Evolutionary conservation across 1,140 invertebrate species (phyloP).

Genomic region (Drosophila pallidifrons): DNA sequence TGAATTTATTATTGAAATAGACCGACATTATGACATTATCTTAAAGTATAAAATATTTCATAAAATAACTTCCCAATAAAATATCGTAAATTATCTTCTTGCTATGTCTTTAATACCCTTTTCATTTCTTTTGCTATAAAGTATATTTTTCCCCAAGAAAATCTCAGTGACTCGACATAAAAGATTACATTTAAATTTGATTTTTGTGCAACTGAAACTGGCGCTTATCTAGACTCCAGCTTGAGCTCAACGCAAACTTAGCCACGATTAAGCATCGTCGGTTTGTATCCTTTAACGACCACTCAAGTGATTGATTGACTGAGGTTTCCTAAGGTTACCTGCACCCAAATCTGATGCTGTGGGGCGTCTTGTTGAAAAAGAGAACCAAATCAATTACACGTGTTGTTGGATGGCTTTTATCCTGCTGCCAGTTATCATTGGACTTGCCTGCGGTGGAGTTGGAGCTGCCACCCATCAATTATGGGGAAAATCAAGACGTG

Average conservation of each 20-base stretch:
- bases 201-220: conserved; percentile 3
- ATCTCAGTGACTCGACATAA: conserved; percentile 19
- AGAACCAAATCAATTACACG: conserved; percentile 15
- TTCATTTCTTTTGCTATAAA: neutral
- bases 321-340: conserved; percentile 45
- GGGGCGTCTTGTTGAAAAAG: neutral
- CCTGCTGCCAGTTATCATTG: conserved; percentile 43
- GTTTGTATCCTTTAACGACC: conserved; percentile 57
- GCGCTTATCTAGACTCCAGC: neutral
- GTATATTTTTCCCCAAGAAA: neutral
- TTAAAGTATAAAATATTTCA: neutral
- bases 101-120: neutral
- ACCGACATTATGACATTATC: too few species aligned
- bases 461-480: conserved; percentile 54
- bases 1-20: too few species aligned
- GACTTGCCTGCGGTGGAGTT: conserved; percentile 7
- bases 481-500: conserved; percentile 33
- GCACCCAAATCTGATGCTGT: conserved; percentile 6
- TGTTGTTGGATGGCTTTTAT: conserved; percentile 22
- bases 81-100: neutral
- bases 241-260: conserved; percentile 14
- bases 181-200: conserved; percentile 18
- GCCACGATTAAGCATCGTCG: conserved; percentile 1
- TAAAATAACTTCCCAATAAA: too few species aligned
- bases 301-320: conserved; percentile 66